Evolutionary conservation across 2,888 invertebrate species (phyloP).

Genomic region (Noctua janthe): DNA sequence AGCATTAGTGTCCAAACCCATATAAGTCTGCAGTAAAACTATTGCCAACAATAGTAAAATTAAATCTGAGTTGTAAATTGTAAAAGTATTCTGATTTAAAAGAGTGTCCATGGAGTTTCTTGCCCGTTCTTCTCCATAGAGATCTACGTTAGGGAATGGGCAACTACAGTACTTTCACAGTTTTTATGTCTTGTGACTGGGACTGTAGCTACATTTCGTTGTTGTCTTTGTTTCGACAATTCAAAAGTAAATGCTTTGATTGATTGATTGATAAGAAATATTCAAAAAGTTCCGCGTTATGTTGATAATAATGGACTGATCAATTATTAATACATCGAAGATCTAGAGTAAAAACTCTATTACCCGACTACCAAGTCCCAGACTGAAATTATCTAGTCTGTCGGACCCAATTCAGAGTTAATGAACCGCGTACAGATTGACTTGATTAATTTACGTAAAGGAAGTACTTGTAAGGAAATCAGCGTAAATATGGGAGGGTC

Average conservation of each 20-base stretch:
- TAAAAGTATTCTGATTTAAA: too few species aligned
- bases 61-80: background rate
- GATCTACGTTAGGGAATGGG: too few species aligned
- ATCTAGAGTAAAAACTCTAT: background rate
- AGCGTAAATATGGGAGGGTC: background rate
- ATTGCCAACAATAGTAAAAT: background rate
- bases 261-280: background rate
- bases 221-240: too few species aligned
- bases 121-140: too few species aligned
- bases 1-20: too few species aligned
- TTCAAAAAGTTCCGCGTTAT: background rate
- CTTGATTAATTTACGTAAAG: conserved; percentile 11
- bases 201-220: too few species aligned
- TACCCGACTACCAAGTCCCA: background rate
- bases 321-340: background rate
- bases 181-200: too few species aligned
- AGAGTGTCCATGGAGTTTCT: too few species aligned
- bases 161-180: too few species aligned
- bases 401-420: conserved; percentile 11
- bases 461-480: background rate
- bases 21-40: too few species aligned
- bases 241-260: too few species aligned
- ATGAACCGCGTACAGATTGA: conserved; percentile 24
- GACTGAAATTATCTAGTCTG: background rate
- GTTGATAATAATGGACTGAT: background rate